Evolutionary conservation across 2,113 vertebrate genomes (phyloP), one percentile per base, ranked within the genome.

Genomic region (Spheniscus mendiculus): DNA sequence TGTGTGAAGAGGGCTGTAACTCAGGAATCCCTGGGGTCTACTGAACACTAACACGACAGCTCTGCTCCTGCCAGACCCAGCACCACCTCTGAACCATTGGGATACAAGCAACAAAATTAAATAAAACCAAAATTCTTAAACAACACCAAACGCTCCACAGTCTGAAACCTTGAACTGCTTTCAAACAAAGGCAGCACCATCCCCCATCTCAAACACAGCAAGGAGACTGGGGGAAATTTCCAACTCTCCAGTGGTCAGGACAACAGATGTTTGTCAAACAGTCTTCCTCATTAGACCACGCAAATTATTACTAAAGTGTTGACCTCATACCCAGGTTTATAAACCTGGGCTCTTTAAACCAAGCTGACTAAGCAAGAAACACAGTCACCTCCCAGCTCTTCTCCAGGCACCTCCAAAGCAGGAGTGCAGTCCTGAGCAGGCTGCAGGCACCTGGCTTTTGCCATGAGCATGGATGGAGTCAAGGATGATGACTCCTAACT

Each of bases 51-150:
- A 23, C 0, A 1, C 5, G 7, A 55, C 58, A 67, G 63, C n/a
- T 79, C 91, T 66, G 69, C 29, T 70, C 45, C 82, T 82, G 47
- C 18, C 61, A 93, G 50, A 58, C 27, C n/a, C 52, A 38, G 53
- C 0, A 0, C 18, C 6, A 2, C 27, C 66, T 23, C 12, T 2
- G 30, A 82, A 53, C 36, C 12, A 16, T 0, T 0, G 1, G 25
- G 30, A 66, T 61, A 83, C 12, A 52, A 55, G 32, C 50, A 84
- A 7, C 15, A 21, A 27, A 81, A 78, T 22, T 34, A 53, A 67
- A 76, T 3, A 38, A 58, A 74, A 34, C 6, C 0, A 0, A 66
- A 62, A 50, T 36, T 44, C 71, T 87, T 55, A 53, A 58, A 36
- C 19, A 15, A 40, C 34, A 66, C 8, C 7, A 5, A 94, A n/a